Conservation (phyloP, 2,888 invertebrate genomes). For the Papilio elwesi region DNA sequence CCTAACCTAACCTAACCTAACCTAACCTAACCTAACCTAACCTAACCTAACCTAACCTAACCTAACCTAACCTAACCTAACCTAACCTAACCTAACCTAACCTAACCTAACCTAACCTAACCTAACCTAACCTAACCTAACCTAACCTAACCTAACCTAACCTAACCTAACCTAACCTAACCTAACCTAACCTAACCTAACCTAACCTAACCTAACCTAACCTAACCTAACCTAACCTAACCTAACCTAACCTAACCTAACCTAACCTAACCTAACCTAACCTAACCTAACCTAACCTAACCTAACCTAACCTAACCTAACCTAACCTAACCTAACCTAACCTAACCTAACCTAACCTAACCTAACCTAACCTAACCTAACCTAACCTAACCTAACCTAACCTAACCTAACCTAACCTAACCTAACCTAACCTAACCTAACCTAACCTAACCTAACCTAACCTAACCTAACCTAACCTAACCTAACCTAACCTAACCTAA, state of each 20-base stretch:
- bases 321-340: slow-evolving; percentile 23
- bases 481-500: slow-evolving; percentile 39
- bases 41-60: slow-evolving; percentile 26
- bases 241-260: slow-evolving; percentile 15
- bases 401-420: slow-evolving; percentile 40
- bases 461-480: slow-evolving; percentile 40
- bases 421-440: slow-evolving; percentile 34
- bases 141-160: slow-evolving; percentile 15
- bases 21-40: slow-evolving; percentile 24
- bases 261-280: slow-evolving; percentile 26
- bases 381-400: slow-evolving; percentile 37
- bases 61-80: slow-evolving; percentile 24
- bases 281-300: slow-evolving; percentile 32
- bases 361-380: slow-evolving; percentile 37
- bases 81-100: slow-evolving; percentile 26
- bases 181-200: slow-evolving; percentile 15
- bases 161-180: slow-evolving; percentile 15
- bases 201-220: slow-evolving; percentile 15
- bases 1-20: slow-evolving; percentile 27
- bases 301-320: slow-evolving; percentile 28
- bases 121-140: slow-evolving; percentile 19
- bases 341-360: slow-evolving; percentile 30
- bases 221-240: slow-evolving; percentile 15
- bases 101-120: slow-evolving; percentile 23
- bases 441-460: slow-evolving; percentile 40